These are phyloP conservation scores for Ceyx erithaca DNA, from an alignment of 2,797 vertebrate species.

Conservation along the genomic window DNA sequence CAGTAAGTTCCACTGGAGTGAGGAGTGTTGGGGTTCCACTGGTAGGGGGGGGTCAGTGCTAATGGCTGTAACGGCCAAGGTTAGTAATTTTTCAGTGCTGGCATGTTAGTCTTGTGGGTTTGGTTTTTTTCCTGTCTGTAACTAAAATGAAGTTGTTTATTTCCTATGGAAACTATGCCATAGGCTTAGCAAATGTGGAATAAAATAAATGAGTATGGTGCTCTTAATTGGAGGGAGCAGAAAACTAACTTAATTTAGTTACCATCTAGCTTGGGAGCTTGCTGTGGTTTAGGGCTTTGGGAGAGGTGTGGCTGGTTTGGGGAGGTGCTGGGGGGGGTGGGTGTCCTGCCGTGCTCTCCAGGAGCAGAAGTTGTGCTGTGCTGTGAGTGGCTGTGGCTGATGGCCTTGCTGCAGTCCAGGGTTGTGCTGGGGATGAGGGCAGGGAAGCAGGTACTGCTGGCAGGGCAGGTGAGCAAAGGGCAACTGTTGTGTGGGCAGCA, in stretches of 20 bases:
- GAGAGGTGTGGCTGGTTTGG: background rate
- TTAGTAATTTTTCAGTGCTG: background rate
- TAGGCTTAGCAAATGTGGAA: background rate
- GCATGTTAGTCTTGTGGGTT: background rate
- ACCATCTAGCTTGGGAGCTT: background rate
- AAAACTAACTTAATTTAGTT: background rate
- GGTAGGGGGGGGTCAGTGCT: background rate
- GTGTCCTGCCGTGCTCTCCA: background rate
- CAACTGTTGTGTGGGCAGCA: background rate
- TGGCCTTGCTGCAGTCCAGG: background rate
- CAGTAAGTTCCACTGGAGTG: conserved; percentile 59
- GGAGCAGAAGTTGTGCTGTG: background rate
- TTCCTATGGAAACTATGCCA: background rate
- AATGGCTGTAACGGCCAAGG: background rate
- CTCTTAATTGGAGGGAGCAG: background rate
- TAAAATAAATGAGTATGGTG: background rate
- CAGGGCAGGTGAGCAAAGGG: background rate
- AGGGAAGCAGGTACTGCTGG: background rate
- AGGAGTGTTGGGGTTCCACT: conserved; percentile 37
- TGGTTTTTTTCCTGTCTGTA: background rate
- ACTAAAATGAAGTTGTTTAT: background rate
- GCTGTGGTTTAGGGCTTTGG: background rate
- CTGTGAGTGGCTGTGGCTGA: background rate
- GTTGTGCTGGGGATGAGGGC: background rate
- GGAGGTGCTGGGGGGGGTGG: background rate